Evolutionary conservation across 1,140 invertebrate genomes (phyloP).

Genomic region (Nasonia giraulti): DNA sequence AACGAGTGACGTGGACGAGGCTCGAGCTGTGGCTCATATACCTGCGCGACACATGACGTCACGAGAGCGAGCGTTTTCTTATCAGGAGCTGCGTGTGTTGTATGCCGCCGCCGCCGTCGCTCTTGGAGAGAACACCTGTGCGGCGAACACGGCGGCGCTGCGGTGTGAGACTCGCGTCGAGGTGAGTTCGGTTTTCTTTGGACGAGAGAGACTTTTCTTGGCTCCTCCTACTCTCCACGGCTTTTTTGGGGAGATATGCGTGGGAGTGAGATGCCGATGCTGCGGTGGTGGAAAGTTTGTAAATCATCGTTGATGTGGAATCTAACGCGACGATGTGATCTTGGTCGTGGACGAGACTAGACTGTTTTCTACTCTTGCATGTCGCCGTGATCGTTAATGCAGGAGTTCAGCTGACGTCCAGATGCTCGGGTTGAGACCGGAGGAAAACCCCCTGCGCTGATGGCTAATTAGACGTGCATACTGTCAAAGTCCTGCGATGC

Average conservation of each 20-base stretch:
- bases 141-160: background rate
- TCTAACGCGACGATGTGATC: no score
- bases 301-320: background rate
- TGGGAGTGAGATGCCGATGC: background rate
- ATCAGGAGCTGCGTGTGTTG: constrained; percentile 36
- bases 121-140: background rate
- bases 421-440: no score
- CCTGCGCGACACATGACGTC: constrained; percentile 72
- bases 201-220: background rate
- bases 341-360: no score
- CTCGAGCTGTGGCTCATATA: constrained; percentile 71
- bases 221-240: constrained; percentile 6
- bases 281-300: background rate
- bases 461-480: no score
- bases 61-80: constrained; percentile 57
- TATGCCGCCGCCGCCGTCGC: background rate
- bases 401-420: no score
- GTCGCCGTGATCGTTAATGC: no score
- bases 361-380: no score
- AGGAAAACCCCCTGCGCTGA: no score
- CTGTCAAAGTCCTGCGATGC: no score
- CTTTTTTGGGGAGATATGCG: background rate
- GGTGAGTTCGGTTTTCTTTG: constrained; percentile 7
- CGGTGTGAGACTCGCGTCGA: background rate
- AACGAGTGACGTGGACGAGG: constrained; percentile 72